Evolutionary conservation across 2,797 vertebrate species (phyloP).

Genomic region (Oceanodroma leucorhoa): DNA sequence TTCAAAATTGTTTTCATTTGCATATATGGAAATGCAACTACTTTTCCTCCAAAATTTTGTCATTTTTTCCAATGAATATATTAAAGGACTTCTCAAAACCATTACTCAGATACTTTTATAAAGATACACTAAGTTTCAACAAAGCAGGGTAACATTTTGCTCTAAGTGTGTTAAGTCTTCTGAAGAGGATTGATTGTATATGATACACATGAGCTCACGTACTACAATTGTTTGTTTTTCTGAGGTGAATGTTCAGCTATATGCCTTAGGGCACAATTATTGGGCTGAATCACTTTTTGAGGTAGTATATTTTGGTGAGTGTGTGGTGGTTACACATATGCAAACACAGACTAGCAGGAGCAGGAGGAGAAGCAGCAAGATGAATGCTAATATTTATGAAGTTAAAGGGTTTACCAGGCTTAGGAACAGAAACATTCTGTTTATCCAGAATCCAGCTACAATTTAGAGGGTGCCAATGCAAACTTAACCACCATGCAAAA

Average conservation of each 20-base stretch:
- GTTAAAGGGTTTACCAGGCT: constrained; percentile 57
- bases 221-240: constrained; percentile 35
- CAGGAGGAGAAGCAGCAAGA: neutral
- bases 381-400: constrained; percentile 64
- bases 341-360: neutral
- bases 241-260: constrained; percentile 40
- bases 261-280: constrained; percentile 56
- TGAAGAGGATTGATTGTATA: neutral
- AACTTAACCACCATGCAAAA: constrained; percentile 59
- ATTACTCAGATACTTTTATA: neutral
- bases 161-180: neutral
- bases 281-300: constrained; percentile 55
- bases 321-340: constrained; percentile 50
- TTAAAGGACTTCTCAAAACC: neutral
- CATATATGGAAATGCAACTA: neutral
- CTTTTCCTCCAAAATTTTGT: neutral
- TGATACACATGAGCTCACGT: neutral
- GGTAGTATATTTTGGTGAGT: constrained; percentile 43
- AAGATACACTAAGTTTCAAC: neutral
- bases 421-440: constrained; percentile 58
- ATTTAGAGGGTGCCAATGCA: constrained; percentile 59
- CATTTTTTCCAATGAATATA: neutral
- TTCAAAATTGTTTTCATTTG: neutral
- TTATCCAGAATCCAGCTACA: constrained; percentile 66
- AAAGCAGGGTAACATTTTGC: neutral